These are phyloP conservation scores for Aptenodytes forsteri DNA, from an alignment of 2,113 vertebrate species.

Conservation along the genomic window DNA sequence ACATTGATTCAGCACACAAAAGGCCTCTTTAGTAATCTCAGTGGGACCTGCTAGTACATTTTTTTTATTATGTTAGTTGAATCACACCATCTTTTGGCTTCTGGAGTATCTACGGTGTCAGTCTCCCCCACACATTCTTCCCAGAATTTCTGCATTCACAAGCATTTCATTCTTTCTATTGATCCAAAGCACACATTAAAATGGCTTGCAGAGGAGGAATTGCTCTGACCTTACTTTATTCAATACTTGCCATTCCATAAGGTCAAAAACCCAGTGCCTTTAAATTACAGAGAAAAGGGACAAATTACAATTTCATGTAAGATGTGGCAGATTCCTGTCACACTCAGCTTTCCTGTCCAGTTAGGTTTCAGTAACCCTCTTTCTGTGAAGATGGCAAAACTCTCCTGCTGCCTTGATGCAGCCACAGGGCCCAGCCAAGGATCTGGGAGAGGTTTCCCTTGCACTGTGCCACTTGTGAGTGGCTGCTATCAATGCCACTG, in stretches of 20 bases:
- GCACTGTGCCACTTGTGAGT: not conserved
- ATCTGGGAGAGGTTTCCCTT: not conserved
- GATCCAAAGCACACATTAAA: slow-evolving; percentile 13
- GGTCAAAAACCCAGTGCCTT: not conserved
- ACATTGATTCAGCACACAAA: slow-evolving; percentile 3
- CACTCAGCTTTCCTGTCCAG: not conserved
- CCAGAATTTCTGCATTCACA: not conserved
- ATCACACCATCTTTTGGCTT: not conserved
- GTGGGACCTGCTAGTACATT: not conserved
- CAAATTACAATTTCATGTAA: not conserved
- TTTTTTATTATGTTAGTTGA: not conserved
- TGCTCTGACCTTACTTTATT: not conserved
- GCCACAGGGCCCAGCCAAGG: not conserved
- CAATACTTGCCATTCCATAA: not conserved
- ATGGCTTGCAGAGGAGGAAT: not conserved
- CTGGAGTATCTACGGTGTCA: not conserved
- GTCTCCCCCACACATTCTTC: not conserved
- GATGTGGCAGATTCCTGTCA: not conserved
- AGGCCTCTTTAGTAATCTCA: not conserved
- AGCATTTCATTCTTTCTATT: not conserved
- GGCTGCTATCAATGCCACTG: not conserved
- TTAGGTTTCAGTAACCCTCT: not conserved
- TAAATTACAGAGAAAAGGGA: not conserved
- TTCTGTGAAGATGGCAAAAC: not conserved
- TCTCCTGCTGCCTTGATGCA: not conserved